phyloP scores from a whole-genome alignment of 92 coral and sea anemone species.

The Metridium senile region DNA sequence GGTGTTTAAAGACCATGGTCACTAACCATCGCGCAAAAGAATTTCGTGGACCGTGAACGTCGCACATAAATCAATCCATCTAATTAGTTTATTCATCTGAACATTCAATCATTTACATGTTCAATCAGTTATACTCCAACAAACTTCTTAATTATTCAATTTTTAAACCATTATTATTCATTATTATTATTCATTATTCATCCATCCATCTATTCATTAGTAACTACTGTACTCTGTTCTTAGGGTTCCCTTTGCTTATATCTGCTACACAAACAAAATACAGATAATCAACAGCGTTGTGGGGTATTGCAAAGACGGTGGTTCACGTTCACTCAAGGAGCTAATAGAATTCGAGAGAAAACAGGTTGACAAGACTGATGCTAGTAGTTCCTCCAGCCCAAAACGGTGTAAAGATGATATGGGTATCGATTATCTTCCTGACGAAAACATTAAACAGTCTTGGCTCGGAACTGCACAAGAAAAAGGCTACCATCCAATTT shows the following conservation, averaged over 20 bases:
- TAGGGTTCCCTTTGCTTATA: constrained; percentile 8
- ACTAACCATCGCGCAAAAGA: too few relatives aligned
- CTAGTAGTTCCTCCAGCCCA: background rate
- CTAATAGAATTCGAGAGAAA: background rate
- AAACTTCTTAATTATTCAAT: too few relatives aligned
- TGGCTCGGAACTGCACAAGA: constrained; percentile 7
- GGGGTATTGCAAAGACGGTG: background rate
- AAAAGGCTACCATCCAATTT: constrained; percentile 1
- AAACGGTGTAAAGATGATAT: constrained; percentile 1
- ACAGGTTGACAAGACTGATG: background rate
- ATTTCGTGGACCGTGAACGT: too few relatives aligned
- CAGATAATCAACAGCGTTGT: constrained; percentile 1
- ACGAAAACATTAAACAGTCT: background rate
- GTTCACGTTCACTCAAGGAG: background rate
- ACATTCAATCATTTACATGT: too few relatives aligned
- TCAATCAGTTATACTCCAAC: too few relatives aligned
- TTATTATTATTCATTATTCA: too few relatives aligned
- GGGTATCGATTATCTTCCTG: constrained; percentile 5
- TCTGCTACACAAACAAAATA: constrained; percentile 9
- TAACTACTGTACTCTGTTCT: background rate
- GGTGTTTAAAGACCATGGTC: too few relatives aligned
- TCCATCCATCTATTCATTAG: background rate
- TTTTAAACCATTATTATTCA: too few relatives aligned
- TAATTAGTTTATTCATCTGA: too few relatives aligned
- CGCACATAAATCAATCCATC: too few relatives aligned